phyloP scores from a whole-genome alignment of 2,888 invertebrate genomes.

The Amblyjoppa proteus region DNA sequence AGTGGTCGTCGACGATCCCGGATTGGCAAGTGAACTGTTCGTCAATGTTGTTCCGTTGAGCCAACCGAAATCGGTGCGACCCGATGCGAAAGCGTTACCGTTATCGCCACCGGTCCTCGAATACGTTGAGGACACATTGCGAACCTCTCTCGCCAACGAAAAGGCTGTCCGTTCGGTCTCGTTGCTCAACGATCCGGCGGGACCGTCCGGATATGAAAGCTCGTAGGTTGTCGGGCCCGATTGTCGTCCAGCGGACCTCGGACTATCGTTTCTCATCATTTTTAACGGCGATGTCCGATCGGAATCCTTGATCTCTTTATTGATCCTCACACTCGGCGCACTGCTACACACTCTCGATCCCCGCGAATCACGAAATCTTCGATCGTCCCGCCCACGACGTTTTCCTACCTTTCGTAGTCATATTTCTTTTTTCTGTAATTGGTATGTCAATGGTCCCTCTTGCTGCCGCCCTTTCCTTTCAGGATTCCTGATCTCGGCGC shows the following conservation, averaged over 20 bases:
- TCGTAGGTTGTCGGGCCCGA: slow-evolving; percentile 50
- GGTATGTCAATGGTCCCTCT: too few species aligned
- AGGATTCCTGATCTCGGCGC: background rate
- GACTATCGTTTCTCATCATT: slow-evolving; percentile 51
- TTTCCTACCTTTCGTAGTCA: slow-evolving; percentile 57
- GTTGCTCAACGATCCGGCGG: slow-evolving; percentile 32
- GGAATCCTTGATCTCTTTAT: background rate
- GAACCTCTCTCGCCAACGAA: slow-evolving; percentile 1
- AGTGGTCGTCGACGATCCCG: slow-evolving; percentile 2
- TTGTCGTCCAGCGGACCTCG: slow-evolving; percentile 48
- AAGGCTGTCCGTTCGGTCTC: slow-evolving; percentile 34
- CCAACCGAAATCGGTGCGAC: slow-evolving; percentile 74
- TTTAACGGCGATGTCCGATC: background rate
- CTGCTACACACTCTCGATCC: background rate
- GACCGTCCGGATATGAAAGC: slow-evolving; percentile 53
- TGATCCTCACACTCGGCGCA: background rate
- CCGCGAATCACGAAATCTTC: slow-evolving; percentile 76
- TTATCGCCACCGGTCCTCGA: slow-evolving; percentile 56
- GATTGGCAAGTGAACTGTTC: slow-evolving; percentile 56
- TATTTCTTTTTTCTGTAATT: background rate
- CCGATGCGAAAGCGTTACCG: slow-evolving; percentile 13
- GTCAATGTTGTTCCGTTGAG: slow-evolving; percentile 72
- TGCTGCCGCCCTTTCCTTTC: background rate
- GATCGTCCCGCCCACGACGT: slow-evolving; percentile 71
- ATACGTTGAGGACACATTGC: slow-evolving; percentile 49